Base-by-base conservation (phyloP, 1,140 invertebrate species). In the Drosophila micromelanica region DNA sequence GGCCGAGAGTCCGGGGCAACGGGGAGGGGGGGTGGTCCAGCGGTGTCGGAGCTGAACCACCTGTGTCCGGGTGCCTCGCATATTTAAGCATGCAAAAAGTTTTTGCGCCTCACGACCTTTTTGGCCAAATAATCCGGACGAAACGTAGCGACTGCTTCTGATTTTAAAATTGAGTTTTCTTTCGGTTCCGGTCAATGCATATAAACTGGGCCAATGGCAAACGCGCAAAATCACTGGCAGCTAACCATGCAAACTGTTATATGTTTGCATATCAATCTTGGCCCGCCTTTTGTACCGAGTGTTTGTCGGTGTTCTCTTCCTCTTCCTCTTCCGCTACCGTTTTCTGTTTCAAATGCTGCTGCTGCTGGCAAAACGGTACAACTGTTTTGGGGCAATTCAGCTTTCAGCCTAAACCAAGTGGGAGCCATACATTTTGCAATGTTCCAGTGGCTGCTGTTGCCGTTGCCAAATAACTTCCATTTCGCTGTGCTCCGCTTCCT, bases 201-300 rank as follows among this genome's bases (percentile, higher is more conserved):
- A 77, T 15, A 49, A 49, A 59, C 55, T 46, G 40, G 38, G 51
- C 43, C 71, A 63, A 67, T 65, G 60, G 56, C 70, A 54, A 55
- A 32, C 55, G 56, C 59, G 60, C 30, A 71, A 78, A 86, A 86
- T 86, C 78, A 81, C 43, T 54, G 76, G 42, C 71, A 75, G 69
- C 77, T 72, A 89, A 72, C 78, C 71, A 51, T 76, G 77, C 75
- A 79, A 79, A 75, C 72, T 78, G 73, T 67, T 71, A 85, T 85
- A 82, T 90, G 84, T 82, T 76, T 70, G 85, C 84, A 89, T 81
- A 89, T 89, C 84, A 89, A 89, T 89, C 84, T 82, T 70, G 68
- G 48, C 30, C 40, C 57, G 56, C 17, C 17, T 40, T 52, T 52
- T 23, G 20, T 4, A 20, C 6, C 27, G 15, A 12, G 30, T 27